Percentiles rank a stretch among this genome's conserved stretches.
Conservation (phyloP, 1,140 invertebrate genomes). For the Oppia nitens region DNA sequence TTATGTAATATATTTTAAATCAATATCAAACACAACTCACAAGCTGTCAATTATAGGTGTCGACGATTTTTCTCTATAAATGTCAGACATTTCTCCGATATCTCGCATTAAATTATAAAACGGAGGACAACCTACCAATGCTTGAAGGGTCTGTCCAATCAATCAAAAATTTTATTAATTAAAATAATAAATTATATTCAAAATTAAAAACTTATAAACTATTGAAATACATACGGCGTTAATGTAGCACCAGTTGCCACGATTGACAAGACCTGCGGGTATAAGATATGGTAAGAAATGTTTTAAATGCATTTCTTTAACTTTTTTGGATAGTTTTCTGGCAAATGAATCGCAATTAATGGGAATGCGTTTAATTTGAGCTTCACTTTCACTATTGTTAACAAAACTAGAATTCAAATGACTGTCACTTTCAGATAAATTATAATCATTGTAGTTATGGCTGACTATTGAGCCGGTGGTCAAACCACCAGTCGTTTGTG, state of each 20-base stretch:
- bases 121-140: constrained; percentile 73
- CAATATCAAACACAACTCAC: constrained; percentile 53
- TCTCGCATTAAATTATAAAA: constrained; percentile 75
- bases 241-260: constrained; percentile 87
- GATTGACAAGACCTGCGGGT: constrained; percentile 71
- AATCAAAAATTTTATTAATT: not conserved
- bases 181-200: not conserved
- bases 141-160: constrained; percentile 32
- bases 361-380: not conserved
- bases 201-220: not conserved
- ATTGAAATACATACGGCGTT: constrained; percentile 44
- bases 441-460: not conserved
- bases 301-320: constrained; percentile 16
- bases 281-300: constrained; percentile 17
- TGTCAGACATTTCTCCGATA: constrained; percentile 33
- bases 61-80: constrained; percentile 37
- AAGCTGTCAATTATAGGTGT: constrained; percentile 80
- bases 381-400: not conserved
- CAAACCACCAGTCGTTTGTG: not conserved
- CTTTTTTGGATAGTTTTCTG: constrained; percentile 1
- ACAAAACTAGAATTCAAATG: not conserved
- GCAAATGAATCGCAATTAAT: constrained; percentile 7
- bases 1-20: too few species aligned
- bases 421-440: not conserved
- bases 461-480: not conserved